Evolutionary conservation across 1,140 invertebrate genomes (phyloP).

Genomic region (roundworm (Caenorhabditis elegans)): WBcel235 BX284606.5:4923501-4924000

Average conservation of each 20-base stretch:
- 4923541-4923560: constrained; percentile 85
- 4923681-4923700: constrained; percentile 82
- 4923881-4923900: too few relatives aligned
- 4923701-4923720: constrained; percentile 81
- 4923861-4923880: too few relatives aligned
- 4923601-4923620: constrained; percentile 76
- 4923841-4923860: too few relatives aligned
- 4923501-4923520: neutral
- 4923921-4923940: too few relatives aligned
- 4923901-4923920: too few relatives aligned
- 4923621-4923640: constrained; percentile 94
- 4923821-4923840: too few relatives aligned
- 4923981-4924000: too few relatives aligned
- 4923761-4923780: neutral
- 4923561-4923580: constrained; percentile 71
- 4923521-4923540: constrained; percentile 78
- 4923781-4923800: too few relatives aligned
- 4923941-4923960: too few relatives aligned
- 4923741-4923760: constrained; percentile 55
- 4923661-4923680: constrained; percentile 86
- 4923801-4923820: too few relatives aligned
- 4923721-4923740: constrained; percentile 61
- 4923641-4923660: constrained; percentile 90
- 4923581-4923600: constrained; percentile 57
- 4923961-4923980: too few relatives aligned